phyloP scores from a whole-genome alignment of 2,888 invertebrate species.

The Argyresthia albistria region DNA sequence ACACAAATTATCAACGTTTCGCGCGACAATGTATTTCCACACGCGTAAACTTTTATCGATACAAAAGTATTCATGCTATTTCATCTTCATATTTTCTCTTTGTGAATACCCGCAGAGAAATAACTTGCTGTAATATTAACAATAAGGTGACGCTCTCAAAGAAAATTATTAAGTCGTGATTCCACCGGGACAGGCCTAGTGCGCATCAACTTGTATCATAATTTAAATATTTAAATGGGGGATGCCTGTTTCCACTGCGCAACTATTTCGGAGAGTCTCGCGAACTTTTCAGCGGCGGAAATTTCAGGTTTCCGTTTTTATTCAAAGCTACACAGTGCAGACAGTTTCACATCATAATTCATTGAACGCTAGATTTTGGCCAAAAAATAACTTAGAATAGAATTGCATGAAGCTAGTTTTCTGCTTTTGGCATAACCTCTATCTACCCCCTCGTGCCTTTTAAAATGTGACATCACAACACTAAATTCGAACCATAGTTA shows the following conservation, averaged over 20 bases:
- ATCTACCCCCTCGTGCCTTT: too few species aligned
- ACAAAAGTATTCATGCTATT: slow-evolving; percentile 8
- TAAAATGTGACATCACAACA: too few species aligned
- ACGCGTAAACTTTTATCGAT: background rate
- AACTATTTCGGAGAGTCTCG: background rate
- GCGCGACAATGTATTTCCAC: too few species aligned
- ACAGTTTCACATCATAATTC: too few species aligned
- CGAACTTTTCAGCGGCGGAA: background rate
- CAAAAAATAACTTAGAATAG: too few species aligned
- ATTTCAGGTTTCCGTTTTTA: background rate
- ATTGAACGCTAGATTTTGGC: too few species aligned
- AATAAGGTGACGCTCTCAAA: slow-evolving; percentile 66
- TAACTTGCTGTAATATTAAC: slow-evolving; percentile 63
- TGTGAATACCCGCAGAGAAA: slow-evolving; percentile 48
- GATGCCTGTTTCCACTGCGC: background rate
- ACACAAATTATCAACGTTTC: too few species aligned
- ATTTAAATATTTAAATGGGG: slow-evolving; percentile 38
- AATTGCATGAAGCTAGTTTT: too few species aligned
- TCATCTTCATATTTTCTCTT: slow-evolving; percentile 50
- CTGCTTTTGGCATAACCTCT: too few species aligned
- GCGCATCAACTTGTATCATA: slow-evolving; percentile 63
- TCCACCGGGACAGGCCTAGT: slow-evolving; percentile 54
- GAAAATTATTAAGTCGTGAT: slow-evolving; percentile 63
- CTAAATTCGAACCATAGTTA: too few species aligned
- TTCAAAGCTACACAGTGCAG: too few species aligned